Evolutionary conservation across 2,797 vertebrate species (phyloP).

Genomic region (Sebastes diploproa): DNA sequence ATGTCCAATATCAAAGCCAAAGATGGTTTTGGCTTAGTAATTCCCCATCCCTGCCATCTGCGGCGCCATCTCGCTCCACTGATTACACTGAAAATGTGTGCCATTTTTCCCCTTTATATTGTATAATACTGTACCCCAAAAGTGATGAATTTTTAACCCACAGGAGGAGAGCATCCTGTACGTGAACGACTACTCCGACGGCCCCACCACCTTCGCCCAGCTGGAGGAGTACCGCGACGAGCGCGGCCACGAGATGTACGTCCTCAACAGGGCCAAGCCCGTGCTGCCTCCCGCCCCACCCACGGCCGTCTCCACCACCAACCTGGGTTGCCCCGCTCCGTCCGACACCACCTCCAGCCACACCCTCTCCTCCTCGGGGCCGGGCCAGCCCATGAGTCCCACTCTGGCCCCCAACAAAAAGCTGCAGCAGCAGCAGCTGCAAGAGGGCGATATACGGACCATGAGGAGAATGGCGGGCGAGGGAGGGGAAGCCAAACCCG

Average conservation of each 20-base stretch:
- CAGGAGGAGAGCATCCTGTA: slow-evolving; percentile 89
- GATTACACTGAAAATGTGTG: background rate
- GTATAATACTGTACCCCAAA: background rate
- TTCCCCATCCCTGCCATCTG: background rate
- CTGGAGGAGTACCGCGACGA: slow-evolving; percentile 91
- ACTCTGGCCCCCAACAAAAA: slow-evolving; percentile 58
- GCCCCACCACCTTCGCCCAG: slow-evolving; percentile 91
- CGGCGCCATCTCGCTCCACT: background rate
- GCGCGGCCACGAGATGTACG: slow-evolving; percentile 90
- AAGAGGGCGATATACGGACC: slow-evolving; percentile 68
- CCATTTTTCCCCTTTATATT: background rate
- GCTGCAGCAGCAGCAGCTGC: slow-evolving; percentile 60
- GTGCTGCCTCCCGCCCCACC: slow-evolving; percentile 72
- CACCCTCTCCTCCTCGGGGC: slow-evolving; percentile 60
- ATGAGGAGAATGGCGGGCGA: slow-evolving; percentile 82
- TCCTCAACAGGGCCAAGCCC: slow-evolving; percentile 89
- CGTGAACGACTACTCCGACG: slow-evolving; percentile 91
- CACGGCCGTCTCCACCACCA: slow-evolving; percentile 66
- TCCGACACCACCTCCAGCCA: slow-evolving; percentile 70
- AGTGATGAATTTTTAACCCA: background rate
- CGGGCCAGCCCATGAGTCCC: slow-evolving; percentile 54
- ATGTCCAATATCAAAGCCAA: background rate
- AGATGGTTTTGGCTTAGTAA: background rate
- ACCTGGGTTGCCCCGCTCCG: slow-evolving; percentile 53
- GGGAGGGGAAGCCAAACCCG: slow-evolving; percentile 80